phyloP scores from a whole-genome alignment of 2,113 vertebrate species.

The Corapipo altera region DNA sequence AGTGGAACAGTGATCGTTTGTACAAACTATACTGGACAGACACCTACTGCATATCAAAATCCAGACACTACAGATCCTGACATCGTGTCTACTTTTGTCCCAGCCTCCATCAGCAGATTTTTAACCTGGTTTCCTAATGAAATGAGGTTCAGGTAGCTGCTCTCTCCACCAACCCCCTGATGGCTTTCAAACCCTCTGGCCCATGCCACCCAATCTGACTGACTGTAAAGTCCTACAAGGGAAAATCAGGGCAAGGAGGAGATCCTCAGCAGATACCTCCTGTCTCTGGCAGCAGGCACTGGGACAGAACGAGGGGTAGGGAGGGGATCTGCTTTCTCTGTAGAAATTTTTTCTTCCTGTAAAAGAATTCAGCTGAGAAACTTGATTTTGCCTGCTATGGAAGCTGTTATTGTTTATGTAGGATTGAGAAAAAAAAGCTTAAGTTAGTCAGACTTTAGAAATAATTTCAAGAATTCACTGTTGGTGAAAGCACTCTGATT shows the following conservation, averaged over 20 bases:
- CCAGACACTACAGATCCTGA: background rate
- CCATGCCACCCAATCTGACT: background rate
- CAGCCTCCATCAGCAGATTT: constrained; percentile 37
- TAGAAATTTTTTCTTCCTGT: background rate
- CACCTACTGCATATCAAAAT: constrained; percentile 36
- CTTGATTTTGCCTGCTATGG: background rate
- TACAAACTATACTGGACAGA: constrained; percentile 8
- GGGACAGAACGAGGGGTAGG: background rate
- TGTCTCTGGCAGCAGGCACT: background rate
- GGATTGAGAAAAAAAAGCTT: background rate
- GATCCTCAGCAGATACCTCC: background rate
- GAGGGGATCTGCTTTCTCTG: background rate
- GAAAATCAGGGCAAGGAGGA: background rate
- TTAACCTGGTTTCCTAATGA: constrained; percentile 21
- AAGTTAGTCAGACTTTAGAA: background rate
- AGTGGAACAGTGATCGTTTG: constrained; percentile 18
- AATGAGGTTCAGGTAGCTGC: background rate
- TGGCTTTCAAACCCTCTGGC: background rate
- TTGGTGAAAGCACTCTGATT: background rate
- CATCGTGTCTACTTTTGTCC: constrained; percentile 14
- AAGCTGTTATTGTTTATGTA: background rate
- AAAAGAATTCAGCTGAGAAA: background rate
- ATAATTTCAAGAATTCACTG: background rate
- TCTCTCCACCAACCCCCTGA: background rate
- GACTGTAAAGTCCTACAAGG: background rate